These are phyloP conservation scores for Lepus americanus DNA, from an alignment of 2,113 vertebrate genomes.

Conservation along the genomic window DNA sequence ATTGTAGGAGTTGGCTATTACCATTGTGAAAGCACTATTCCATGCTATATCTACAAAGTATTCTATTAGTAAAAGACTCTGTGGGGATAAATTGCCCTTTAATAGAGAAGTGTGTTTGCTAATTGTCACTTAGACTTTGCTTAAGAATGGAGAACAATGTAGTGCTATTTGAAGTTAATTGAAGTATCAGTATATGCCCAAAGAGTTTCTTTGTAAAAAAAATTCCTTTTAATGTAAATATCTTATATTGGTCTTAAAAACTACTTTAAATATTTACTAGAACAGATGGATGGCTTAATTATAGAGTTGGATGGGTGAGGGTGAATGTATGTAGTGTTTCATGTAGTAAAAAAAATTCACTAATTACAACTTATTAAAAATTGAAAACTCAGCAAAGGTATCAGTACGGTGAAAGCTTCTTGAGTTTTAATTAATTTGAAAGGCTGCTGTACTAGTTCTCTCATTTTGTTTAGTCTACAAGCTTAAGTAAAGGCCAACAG, in stretches of 20 bases:
- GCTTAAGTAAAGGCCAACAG: not conserved
- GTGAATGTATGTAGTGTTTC: not conserved
- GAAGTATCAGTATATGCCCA: not conserved
- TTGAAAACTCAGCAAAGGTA: not conserved
- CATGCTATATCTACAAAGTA: not conserved
- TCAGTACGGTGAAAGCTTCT: constrained; percentile 11
- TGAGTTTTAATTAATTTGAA: constrained; percentile 55
- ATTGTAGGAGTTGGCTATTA: not conserved
- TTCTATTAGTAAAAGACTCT: not conserved
- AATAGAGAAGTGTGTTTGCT: not conserved
- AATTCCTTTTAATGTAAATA: constrained; percentile 18
- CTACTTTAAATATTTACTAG: constrained; percentile 14
- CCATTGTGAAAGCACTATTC: not conserved
- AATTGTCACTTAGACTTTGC: not conserved
- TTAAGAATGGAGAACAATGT: not conserved
- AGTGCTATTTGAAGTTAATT: constrained; percentile 7
- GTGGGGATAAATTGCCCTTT: not conserved
- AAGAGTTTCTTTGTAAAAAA: not conserved
- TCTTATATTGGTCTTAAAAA: not conserved
- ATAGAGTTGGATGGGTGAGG: not conserved
- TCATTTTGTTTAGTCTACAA: constrained; percentile 64
- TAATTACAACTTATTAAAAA: constrained; percentile 12
- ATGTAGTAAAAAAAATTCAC: not conserved
- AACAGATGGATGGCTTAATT: not conserved
- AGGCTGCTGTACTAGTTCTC: constrained; percentile 28